Evolutionary conservation across 2,113 vertebrate genomes (phyloP), one percentile per base, ranked within the genome.

Genomic region (Pterocles gutturalis): DNA sequence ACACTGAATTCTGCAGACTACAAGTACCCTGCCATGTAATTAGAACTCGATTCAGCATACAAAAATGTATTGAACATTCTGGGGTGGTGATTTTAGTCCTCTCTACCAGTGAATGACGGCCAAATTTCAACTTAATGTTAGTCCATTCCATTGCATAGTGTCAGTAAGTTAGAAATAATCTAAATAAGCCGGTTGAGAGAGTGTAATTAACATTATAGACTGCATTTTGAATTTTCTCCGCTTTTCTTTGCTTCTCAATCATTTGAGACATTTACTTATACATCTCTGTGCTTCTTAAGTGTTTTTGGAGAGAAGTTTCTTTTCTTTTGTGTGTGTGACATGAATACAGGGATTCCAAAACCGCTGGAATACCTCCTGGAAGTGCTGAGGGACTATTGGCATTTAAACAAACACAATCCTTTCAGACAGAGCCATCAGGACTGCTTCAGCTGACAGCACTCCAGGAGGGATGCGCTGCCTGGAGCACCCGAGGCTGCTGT

Each of bases 81-180:
- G 49, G 36, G 43, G 66, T 49, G 25, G 38, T 90, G 82, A 49
- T 91, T 93, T 69, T 38, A 60, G 34, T 69, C 66, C 53, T 57
- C 79, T 76, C 25, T 85, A 65, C 11, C 6, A 10, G 61, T 79
- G 70, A 87, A 69, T 29, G 17, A 41, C 79, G 94, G 61, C 54
- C 60, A 94, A 70, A 88, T 92, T 80, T 78, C 87, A 92, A 75
- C 61, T 84, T 60, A 71, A 87, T 57, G 43, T 84, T 92, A 79
- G 66, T 46, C 53, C 26, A 49, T 66, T 89, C 33, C 18, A n/a
- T 71, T 67, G 22, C 22, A 60, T 19, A 64, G 17, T 16, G 26
- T 75, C 84, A 89, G 45, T 49, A 87, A 78, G 10, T 58, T 79
- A 79, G 81, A 91, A 93, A 83, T 55, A 92, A 75, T 60, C n/a